Evolutionary conservation across 2,888 invertebrate genomes (phyloP).

Genomic region (Amphipyra berbera): DNA sequence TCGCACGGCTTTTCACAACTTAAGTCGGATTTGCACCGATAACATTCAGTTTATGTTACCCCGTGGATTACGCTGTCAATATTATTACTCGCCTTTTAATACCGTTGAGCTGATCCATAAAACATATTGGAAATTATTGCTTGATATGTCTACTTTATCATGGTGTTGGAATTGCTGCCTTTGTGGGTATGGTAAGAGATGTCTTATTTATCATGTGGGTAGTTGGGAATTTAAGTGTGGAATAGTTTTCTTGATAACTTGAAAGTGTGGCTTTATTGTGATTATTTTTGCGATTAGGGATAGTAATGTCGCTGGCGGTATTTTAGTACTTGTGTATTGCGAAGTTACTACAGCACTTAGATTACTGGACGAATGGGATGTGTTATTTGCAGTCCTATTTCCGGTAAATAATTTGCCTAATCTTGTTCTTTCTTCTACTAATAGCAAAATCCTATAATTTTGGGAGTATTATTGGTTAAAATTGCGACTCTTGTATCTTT

Average conservation of each 20-base stretch:
- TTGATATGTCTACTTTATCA: conserved; percentile 74
- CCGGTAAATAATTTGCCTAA: too few species aligned
- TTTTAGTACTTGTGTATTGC: too few species aligned
- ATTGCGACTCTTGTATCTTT: too few species aligned
- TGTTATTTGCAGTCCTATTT: too few species aligned
- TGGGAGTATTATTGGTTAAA: too few species aligned
- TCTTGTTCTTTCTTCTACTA: too few species aligned
- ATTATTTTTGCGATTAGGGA: not conserved
- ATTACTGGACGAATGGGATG: too few species aligned
- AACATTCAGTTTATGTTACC: conserved; percentile 81
- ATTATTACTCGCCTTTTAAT: conserved; percentile 88
- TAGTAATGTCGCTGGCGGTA: too few species aligned
- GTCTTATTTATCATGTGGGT: conserved; percentile 46
- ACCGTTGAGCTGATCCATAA: conserved; percentile 87
- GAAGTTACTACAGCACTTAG: too few species aligned
- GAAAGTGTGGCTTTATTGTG: not conserved
- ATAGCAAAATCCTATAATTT: too few species aligned
- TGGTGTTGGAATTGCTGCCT: conserved; percentile 63
- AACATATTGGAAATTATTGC: conserved; percentile 86
- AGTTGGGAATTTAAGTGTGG: conserved; percentile 9
- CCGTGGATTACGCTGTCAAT: conserved; percentile 86
- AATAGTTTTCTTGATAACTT: not conserved
- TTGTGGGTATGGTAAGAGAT: conserved; percentile 49
- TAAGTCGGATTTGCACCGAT: conserved; percentile 83
- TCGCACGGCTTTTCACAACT: conserved; percentile 75